Percentiles rank a stretch among this genome's conserved stretches.
Conservation (phyloP, 2,888 invertebrate species). For the Xylota sylvarum region DNA sequence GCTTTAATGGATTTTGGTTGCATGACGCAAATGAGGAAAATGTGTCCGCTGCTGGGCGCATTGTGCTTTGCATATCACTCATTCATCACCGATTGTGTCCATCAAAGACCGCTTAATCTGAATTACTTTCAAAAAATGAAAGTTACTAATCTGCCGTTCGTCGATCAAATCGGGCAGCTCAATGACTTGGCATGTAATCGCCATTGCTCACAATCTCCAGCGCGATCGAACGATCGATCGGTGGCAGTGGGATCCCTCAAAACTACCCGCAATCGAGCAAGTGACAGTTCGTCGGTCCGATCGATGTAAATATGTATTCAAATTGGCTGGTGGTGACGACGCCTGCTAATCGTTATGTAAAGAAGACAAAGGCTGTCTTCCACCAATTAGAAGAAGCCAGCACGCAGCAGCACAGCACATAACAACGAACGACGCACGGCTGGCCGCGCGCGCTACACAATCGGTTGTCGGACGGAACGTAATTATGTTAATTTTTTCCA, state of each 20-base stretch:
- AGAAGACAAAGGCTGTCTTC: conserved; percentile 40
- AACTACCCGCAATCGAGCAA: conserved; percentile 35
- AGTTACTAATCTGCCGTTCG: conserved; percentile 54
- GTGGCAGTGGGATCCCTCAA: conserved; percentile 35
- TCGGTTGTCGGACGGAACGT: conserved; percentile 65
- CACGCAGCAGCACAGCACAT: conserved; percentile 41
- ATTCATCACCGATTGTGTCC: conserved; percentile 65
- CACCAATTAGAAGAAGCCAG: conserved; percentile 70
- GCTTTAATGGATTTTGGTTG: conserved; percentile 62
- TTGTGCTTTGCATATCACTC: conserved; percentile 55
- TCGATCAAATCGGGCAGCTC: conserved; percentile 43
- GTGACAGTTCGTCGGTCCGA: conserved; percentile 39
- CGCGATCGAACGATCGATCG: conserved; percentile 14
- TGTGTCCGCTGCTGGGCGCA: conserved; percentile 22
- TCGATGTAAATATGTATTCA: conserved; percentile 51
- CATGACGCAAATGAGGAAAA: conserved; percentile 54
- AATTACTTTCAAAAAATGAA: conserved; percentile 65
- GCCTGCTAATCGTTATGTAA: conserved; percentile 51
- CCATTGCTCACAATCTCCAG: conserved; percentile 18
- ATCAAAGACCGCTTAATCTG: conserved; percentile 67
- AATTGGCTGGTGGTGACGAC: conserved; percentile 53
- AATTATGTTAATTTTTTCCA: conserved; percentile 74
- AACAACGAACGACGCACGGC: no score
- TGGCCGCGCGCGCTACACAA: conserved; percentile 46
- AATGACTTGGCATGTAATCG: conserved; percentile 22